phyloP scores from a whole-genome alignment of 2,888 invertebrate species.

The Nemapogon koenigi region DNA sequence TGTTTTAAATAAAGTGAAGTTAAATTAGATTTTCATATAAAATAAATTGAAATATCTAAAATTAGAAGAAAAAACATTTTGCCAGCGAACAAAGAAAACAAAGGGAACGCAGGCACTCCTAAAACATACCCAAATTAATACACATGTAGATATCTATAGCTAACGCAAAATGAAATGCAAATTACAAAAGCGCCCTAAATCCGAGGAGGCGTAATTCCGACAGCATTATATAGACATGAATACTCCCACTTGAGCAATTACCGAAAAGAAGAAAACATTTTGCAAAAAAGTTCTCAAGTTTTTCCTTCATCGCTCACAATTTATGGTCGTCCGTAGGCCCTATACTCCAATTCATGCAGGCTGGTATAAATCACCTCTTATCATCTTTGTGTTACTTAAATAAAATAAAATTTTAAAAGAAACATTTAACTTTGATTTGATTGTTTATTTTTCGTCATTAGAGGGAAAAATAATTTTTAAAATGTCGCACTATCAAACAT shows the following conservation, averaged over 20 bases:
- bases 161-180: slow-evolving; percentile 27
- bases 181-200: slow-evolving; percentile 23
- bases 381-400: slow-evolving; percentile 3
- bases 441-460: too few species aligned
- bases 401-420: slow-evolving; percentile 1
- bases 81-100: slow-evolving; percentile 1
- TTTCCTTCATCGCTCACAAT: slow-evolving; percentile 10
- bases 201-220: slow-evolving; percentile 16
- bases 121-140: background rate
- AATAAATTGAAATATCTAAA: too few species aligned
- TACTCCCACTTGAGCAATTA: slow-evolving; percentile 11
- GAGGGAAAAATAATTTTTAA: too few species aligned
- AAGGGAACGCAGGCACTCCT: background rate
- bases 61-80: slow-evolving; percentile 6
- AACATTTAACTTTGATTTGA: too few species aligned
- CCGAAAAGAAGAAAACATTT: slow-evolving; percentile 8
- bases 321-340: slow-evolving; percentile 9
- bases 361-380: slow-evolving; percentile 8
- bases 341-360: slow-evolving; percentile 8
- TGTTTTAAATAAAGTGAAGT: too few species aligned
- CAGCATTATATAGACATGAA: slow-evolving; percentile 15
- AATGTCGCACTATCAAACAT: too few species aligned
- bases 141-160: slow-evolving; percentile 12
- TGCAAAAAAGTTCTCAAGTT: slow-evolving; percentile 7
- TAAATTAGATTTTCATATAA: too few species aligned